Evolutionary conservation across 1,140 invertebrate species (phyloP), one percentile per base, ranked within the genome.

Genomic region (Ostrea denselamellosa): DNA sequence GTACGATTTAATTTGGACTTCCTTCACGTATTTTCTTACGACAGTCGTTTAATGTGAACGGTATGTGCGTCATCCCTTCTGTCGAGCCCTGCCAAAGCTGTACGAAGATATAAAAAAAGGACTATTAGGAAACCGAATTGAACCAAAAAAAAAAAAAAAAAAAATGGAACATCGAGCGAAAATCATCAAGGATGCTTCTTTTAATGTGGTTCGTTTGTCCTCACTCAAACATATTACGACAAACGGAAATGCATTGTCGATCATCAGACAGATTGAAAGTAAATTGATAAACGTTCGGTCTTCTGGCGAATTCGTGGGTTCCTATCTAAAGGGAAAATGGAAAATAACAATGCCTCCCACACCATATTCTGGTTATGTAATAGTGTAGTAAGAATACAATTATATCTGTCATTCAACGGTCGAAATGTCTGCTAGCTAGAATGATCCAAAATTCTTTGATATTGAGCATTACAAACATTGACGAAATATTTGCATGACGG

Each of bases 401-500:
- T 8, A 3, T 28, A 77, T 12, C 28, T 28, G 9, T 77, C 28
- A 77, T 12, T 34, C 28, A 34, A 77, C 12, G 9, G 25, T 3
- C 25, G 22, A 77, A 25, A 28, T 77, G 68, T 34, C 28, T 25
- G 8, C 25, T 28, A 77, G 14, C 22, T 1, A 10, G 14, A 14
- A 44, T 28, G 25, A 28, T 34, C 25, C 28, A 22, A 77, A 77
- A 28, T 5, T 28, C n/a, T 17, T 62, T n/a, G 56, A 62, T n/a
- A 62, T 62, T 19, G n/a, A 62, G n/a, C 17, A 19, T 77, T 9
- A 9, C 28, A 77, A 77, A 77, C 28, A 77, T 77, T 77, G 68
- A 77, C 28, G 28, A 17, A 77, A 77, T 77, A 28, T 77, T 71
- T 77, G 68, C 68, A 77, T 77, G 68, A 12, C 25, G 68, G 28